Conservation (phyloP, 2,113 vertebrate species). For the Pedetes capensis region DNA sequence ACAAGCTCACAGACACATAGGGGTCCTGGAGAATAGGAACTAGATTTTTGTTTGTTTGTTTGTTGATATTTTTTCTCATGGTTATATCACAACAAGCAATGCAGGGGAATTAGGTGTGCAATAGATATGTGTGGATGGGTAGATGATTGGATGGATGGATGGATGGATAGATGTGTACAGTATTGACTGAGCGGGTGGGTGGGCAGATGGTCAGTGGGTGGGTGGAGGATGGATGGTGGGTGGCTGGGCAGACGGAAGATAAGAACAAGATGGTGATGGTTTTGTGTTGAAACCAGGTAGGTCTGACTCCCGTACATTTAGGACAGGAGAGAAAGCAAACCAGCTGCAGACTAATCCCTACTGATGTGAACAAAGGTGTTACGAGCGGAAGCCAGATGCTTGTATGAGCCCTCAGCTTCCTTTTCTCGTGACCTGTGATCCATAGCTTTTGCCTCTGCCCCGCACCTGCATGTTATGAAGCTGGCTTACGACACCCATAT, state of each 20-base stretch:
- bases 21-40: not conserved
- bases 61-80: too few relatives aligned
- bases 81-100: too few relatives aligned
- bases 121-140: not conserved
- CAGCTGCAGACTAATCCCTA: not conserved
- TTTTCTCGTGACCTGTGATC: not conserved
- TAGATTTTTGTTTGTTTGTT: too few relatives aligned
- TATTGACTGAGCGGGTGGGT: fast-evolving
- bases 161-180: too few relatives aligned
- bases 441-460: not conserved
- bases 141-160: not conserved
- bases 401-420: not conserved
- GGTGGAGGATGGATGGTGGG: not conserved
- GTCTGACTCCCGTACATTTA: not conserved
- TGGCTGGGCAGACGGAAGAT: not conserved
- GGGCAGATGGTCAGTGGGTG: not conserved
- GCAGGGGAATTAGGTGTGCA: not conserved
- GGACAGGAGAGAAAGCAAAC: not conserved
- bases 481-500: not conserved
- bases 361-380: not conserved
- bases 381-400: not conserved
- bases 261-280: not conserved
- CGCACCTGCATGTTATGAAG: not conserved
- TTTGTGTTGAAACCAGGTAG: not conserved
- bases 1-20: too few relatives aligned